These are phyloP conservation scores for Dendroctonus ponderosae DNA, from an alignment of 1,140 invertebrate genomes.

Conservation along the genomic window DNA sequence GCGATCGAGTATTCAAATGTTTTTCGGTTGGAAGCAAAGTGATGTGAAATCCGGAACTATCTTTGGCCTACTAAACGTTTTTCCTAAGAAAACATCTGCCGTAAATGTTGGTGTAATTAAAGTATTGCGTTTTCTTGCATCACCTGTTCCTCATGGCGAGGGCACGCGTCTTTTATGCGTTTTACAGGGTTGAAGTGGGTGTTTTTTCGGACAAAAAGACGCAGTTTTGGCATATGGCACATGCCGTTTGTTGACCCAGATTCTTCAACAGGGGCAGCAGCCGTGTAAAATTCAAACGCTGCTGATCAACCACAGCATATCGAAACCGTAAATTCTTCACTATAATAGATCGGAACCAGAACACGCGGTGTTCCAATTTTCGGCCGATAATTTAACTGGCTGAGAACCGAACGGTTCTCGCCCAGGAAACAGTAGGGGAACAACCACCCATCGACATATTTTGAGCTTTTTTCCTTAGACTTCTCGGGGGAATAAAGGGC, in stretches of 20 bases:
- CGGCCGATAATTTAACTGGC: constrained; percentile 17
- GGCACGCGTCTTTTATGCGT: constrained; percentile 6
- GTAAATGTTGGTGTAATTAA: constrained; percentile 4
- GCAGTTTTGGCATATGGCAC: constrained; percentile 8
- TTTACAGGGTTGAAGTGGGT: neutral
- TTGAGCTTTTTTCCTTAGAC: constrained; percentile 13
- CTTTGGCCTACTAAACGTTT: too few species aligned
- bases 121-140: constrained; percentile 16
- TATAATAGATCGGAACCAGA: neutral
- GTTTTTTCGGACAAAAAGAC: constrained; percentile 1
- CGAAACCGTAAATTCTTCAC: neutral
- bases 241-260: constrained; percentile 8
- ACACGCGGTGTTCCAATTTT: constrained; percentile 17
- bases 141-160: neutral
- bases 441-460: constrained; percentile 20
- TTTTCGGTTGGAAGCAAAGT: too few species aligned
- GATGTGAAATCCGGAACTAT: too few species aligned
- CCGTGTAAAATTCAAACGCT: too few species aligned
- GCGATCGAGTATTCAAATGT: too few species aligned
- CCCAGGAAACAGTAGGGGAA: constrained; percentile 11
- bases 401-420: constrained; percentile 11
- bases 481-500: constrained; percentile 5
- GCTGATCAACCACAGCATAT: neutral
- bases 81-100: constrained; percentile 10
- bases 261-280: too few species aligned